Base-by-base conservation (phyloP, 2,113 vertebrate genomes). In the Ornithorhynchus anatinus region DNA sequence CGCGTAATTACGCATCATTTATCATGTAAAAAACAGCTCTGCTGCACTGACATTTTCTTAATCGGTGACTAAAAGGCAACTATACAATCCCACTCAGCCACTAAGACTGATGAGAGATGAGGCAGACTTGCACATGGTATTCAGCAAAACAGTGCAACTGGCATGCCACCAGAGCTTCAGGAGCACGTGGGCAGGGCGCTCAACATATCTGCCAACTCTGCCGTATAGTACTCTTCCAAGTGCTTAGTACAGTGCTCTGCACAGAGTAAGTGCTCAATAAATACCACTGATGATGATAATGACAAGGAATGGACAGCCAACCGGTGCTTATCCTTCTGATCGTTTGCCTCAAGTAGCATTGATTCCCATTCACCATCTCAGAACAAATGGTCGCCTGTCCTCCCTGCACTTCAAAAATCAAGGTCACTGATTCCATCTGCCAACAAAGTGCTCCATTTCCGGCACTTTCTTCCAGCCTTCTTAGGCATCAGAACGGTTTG, bases 1-100 rank as follows among this genome's bases (percentile, higher is more conserved):
- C 33, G 73, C 72, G 25, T 69, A 82, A 80, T 25, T 79, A 54
- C 56, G 62, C 12, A 76, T 78, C 50, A 75, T 72, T 83, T 82
- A 69, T 27, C 10, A 36, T 44, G 17, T 72, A 62, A 67, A 56
- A 69, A 80, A 74, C 42, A 70, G 73, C 52, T 73, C 43, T 39
- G 62, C 57, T 69, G n/a, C 22, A 59, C 54, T 84, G 69, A 40
- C 64, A 81, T 81, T 88, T 84, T 67, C 57, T 58, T 71, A 29
- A 79, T 64, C 53, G 82, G 27, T 82, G 44, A 73, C 51, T 79
- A 58, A n/a, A 76, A 72, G 68, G 64, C 59, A 85, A 79, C 79
- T 84, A 85, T 58, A 78, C 83, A 77, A 81, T 74, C 35, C 65
- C 25, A 58, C 8, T 12, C 63, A 35, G 54, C 45, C 62, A 79